Evolutionary conservation across 2,113 vertebrate genomes (phyloP).

Genomic region (Apaloderma vittatum): DNA sequence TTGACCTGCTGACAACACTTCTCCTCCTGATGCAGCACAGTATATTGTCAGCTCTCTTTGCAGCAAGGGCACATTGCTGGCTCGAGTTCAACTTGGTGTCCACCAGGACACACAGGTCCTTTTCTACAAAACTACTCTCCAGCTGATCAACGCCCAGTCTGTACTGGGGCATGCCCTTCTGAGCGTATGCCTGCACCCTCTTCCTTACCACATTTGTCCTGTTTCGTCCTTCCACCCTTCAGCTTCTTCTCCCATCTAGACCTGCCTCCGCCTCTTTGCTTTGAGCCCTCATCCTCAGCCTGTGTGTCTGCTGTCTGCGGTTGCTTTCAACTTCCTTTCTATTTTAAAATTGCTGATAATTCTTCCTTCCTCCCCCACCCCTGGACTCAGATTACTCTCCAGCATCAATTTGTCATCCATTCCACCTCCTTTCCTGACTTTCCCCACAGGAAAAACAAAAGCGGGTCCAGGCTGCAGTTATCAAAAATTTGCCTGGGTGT

Average conservation of each 20-base stretch:
- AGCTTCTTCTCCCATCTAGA: background rate
- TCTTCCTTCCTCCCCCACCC: constrained; percentile 23
- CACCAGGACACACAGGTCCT: background rate
- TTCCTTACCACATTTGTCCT: background rate
- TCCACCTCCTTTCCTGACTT: constrained; percentile 30
- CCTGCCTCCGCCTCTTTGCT: background rate
- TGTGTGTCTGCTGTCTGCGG: background rate
- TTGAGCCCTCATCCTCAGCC: background rate
- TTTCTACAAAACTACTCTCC: background rate
- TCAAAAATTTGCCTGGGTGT: constrained; percentile 1
- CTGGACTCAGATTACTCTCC: constrained; percentile 8
- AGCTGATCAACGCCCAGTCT: background rate
- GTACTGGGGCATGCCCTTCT: fast-evolving
- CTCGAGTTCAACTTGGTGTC: background rate
- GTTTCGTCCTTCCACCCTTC: background rate
- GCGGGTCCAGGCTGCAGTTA: background rate
- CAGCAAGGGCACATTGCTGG: background rate
- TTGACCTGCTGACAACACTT: fast-evolving
- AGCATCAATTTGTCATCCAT: constrained; percentile 34
- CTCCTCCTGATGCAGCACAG: background rate
- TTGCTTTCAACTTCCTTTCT: constrained; percentile 2
- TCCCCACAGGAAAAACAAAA: constrained; percentile 35
- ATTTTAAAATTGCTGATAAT: constrained; percentile 11
- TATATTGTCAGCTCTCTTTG: background rate
- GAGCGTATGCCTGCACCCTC: background rate